Conservation (phyloP, 2,888 invertebrate species). For the Netelia virgata region DNA sequence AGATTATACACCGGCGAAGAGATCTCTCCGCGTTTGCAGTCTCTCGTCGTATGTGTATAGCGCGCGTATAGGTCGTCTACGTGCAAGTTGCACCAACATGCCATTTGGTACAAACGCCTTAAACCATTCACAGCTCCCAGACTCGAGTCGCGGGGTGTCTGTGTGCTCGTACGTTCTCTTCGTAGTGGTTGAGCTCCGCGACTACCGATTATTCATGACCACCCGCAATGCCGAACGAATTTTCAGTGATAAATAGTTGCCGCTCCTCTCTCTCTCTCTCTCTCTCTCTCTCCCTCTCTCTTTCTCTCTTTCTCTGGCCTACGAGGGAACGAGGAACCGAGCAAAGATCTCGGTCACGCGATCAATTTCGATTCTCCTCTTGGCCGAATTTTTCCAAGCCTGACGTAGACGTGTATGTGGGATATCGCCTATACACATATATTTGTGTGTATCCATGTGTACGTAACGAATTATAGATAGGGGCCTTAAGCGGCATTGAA, state of each 20-base stretch:
- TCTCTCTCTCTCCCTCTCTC: constrained; percentile 19
- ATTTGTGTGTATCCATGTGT: background rate
- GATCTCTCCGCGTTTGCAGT: constrained; percentile 27
- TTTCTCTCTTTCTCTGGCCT: background rate
- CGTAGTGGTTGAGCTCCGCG: constrained; percentile 24
- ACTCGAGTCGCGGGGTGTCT: constrained; percentile 25
- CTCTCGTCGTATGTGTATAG: background rate
- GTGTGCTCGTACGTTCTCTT: constrained; percentile 6
- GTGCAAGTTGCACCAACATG: constrained; percentile 2
- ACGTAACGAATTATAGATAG: constrained; percentile 27
- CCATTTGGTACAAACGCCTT: constrained; percentile 28
- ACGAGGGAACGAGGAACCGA: constrained; percentile 8
- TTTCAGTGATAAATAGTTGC: constrained; percentile 70
- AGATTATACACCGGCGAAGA: constrained; percentile 51
- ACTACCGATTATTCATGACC: constrained; percentile 74
- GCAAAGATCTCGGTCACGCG: constrained; percentile 56
- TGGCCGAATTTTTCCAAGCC: constrained; percentile 45
- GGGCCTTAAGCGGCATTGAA: constrained; percentile 31
- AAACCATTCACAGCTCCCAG: background rate
- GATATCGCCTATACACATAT: background rate
- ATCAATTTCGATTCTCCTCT: constrained; percentile 58
- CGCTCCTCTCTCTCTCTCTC: constrained; percentile 32
- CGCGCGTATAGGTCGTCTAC: background rate
- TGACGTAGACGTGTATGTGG: constrained; percentile 32
- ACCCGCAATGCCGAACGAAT: constrained; percentile 71